These are phyloP conservation scores for Frankliniella fusca DNA, from an alignment of 2,888 invertebrate species.

Conservation along the genomic window DNA sequence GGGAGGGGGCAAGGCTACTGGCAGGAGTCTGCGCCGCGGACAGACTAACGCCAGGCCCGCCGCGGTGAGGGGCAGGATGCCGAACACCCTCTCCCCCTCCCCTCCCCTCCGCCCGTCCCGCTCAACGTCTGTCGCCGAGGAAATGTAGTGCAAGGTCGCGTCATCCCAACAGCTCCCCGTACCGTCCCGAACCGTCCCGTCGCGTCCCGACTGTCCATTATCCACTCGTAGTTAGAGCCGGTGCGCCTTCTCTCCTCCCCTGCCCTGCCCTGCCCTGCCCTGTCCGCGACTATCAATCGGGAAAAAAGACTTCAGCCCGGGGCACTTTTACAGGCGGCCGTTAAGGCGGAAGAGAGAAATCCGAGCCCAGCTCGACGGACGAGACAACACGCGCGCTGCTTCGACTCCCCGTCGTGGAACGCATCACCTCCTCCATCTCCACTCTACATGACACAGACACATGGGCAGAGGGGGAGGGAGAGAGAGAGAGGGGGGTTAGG, in stretches of 20 bases:
- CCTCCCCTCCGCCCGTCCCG: background rate
- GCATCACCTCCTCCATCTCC: background rate
- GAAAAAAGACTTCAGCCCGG: too few species aligned
- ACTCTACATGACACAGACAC: background rate
- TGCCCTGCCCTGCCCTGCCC: too few species aligned
- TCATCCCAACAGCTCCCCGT: too few species aligned
- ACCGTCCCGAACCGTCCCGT: too few species aligned
- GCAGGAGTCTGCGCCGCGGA: background rate
- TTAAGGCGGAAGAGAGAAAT: too few species aligned
- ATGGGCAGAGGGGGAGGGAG: slow-evolving; percentile 35
- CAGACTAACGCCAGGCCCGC: slow-evolving; percentile 19
- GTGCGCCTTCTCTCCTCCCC: too few species aligned
- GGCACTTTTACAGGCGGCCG: too few species aligned
- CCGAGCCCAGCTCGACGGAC: too few species aligned
- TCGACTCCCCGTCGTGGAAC: background rate
- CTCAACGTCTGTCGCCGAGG: slow-evolving; percentile 16
- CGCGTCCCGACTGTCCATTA: too few species aligned
- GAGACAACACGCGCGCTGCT: background rate
- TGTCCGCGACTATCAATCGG: too few species aligned
- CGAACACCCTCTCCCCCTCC: background rate
- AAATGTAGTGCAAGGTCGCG: slow-evolving; percentile 34
- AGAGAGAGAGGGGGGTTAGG: slow-evolving; percentile 35
- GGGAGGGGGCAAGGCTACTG: background rate
- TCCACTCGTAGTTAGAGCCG: too few species aligned
- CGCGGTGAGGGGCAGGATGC: background rate